Percentiles rank a stretch among this genome's conserved stretches.
Evolutionary conservation across 2,797 vertebrate species (phyloP).

Genomic region (Micrastur ruficollis): DNA sequence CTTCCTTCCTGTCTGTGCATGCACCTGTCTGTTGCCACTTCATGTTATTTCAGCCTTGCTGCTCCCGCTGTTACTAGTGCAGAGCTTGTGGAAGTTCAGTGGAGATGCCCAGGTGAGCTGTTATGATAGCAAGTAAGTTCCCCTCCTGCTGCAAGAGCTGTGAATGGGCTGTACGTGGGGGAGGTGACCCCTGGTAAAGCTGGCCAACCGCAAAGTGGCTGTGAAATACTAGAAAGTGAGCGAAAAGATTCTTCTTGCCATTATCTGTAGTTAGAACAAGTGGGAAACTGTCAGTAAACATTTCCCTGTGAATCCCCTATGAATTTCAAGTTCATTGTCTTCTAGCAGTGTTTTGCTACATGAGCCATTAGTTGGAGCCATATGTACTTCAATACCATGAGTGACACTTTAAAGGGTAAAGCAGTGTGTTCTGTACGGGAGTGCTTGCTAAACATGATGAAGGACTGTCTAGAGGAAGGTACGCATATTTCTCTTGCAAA

Average conservation of each 20-base stretch:
- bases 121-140: background rate
- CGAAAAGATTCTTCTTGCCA: background rate
- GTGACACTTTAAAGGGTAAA: background rate
- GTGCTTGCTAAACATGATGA: background rate
- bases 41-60: slow-evolving; percentile 23
- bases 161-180: background rate
- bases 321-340: background rate
- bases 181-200: background rate
- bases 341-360: background rate
- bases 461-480: background rate
- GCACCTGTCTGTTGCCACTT: slow-evolving; percentile 34
- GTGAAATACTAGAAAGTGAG: background rate
- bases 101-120: background rate
- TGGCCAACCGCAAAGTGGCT: background rate
- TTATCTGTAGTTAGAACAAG: background rate
- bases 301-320: background rate
- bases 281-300: background rate
- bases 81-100: background rate
- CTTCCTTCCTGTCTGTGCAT: background rate
- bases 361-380: background rate
- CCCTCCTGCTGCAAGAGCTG: background rate
- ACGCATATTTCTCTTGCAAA: fast-evolving
- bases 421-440: background rate
- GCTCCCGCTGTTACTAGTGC: background rate
- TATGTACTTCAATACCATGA: background rate